A percentile compares a stretch with the other conserved stretches of the same genome.
These are phyloP conservation scores for Tetropium fuscum DNA, from an alignment of 2,888 invertebrate species.

Conservation along the genomic window DNA sequence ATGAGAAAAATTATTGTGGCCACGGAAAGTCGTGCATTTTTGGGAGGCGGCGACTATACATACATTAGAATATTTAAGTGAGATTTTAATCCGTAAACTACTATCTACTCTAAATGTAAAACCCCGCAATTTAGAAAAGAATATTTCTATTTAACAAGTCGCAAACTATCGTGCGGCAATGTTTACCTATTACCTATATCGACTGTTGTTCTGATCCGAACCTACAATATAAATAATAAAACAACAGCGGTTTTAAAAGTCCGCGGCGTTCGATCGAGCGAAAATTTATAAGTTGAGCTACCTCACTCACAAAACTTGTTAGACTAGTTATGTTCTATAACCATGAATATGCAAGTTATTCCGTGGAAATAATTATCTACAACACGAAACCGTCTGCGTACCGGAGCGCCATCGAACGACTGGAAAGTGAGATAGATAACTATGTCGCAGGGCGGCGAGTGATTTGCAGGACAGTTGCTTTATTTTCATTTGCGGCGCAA, in stretches of 20 bases:
- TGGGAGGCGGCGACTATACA: no score
- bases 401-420: slow-evolving; percentile 15
- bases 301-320: slow-evolving; percentile 54
- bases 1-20: no score
- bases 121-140: no score
- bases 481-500: no score
- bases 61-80: no score
- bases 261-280: slow-evolving; percentile 29
- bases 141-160: no score
- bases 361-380: slow-evolving; percentile 46
- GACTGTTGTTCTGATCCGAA: slow-evolving; percentile 1
- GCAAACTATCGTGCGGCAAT: no score
- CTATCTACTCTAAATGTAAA: no score
- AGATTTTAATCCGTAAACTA: no score
- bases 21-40: no score
- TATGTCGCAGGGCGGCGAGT: not conserved
- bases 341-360: slow-evolving; percentile 56
- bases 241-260: slow-evolving; percentile 9
- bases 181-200: not conserved
- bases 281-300: slow-evolving; percentile 27
- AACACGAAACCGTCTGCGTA: slow-evolving; percentile 24
- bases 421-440: slow-evolving; percentile 8
- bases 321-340: slow-evolving; percentile 57
- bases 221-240: not conserved
- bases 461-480: slow-evolving; percentile 11